Base-by-base conservation (phyloP, 2,888 invertebrate genomes). In the Hofmannophila pseudospretella region DNA sequence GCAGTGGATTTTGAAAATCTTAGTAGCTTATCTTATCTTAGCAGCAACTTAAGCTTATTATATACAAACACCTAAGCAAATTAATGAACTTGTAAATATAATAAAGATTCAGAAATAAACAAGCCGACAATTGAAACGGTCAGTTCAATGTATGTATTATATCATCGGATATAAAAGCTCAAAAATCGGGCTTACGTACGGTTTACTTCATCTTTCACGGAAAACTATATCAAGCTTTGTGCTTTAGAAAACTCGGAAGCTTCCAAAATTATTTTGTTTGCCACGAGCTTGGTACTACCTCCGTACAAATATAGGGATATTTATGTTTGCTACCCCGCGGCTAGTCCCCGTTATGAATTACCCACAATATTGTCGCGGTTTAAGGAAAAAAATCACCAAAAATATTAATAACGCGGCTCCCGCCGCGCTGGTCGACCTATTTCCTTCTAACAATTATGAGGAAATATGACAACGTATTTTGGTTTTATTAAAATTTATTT, bases 371-470 rank as follows among this genome's bases (percentile, higher is more conserved):
- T 42, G 44, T 39, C 37, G 34, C 36, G 41, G 42, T 44, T 46
- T 38, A 39, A 34, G 36, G 22, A 12, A 22, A 41, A 42, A 41
- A 47, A 49, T 46, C 41, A 43, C 47, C 47, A 38, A 48, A 52
- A 52, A 43, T 52, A 56, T 53, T 53, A 53, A 53, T 56, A 42
- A 45, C 28, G 35, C 23, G 34, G 39, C 38, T 29, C 36, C 42
- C 42, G 42, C 46, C 42, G 43, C 42, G 42, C 46, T 43, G 43
- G 30, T 12, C 30, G 34, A 37, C 40, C 40, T 28, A 33, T 16
- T 34, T 41, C 9, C 34, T 20, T 11, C 12, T 23, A 33, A 39
- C 27, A 40, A 34, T 37, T 32, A 32, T 10, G 19, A 37, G 31
- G 19, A 32, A 37, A 35, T 23, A 30, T 28, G 27, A 28, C 34